phyloP scores from a whole-genome alignment of 2,888 invertebrate genomes.

The Oasisia sp. region DNA sequence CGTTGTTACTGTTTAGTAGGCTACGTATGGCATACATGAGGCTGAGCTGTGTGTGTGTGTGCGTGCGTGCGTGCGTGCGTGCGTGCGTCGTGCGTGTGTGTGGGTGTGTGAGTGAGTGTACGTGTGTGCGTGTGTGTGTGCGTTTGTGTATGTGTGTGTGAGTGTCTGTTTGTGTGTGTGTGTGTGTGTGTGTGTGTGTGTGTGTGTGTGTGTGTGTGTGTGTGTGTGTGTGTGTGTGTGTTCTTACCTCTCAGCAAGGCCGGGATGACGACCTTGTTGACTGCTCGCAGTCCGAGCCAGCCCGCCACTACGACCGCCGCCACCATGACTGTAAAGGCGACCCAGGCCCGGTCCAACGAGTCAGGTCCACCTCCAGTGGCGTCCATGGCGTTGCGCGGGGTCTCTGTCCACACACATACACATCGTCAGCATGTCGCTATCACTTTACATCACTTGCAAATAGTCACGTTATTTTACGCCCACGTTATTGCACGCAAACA shows the following conservation, averaged over 20 bases:
- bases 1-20: not conserved
- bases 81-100: not conserved
- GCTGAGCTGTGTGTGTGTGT: too few relatives aligned
- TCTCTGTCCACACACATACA: not conserved
- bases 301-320: not conserved
- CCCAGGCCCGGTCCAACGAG: not conserved
- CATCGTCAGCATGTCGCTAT: not conserved
- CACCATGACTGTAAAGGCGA: not conserved
- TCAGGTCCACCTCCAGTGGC: not conserved
- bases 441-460: too few relatives aligned
- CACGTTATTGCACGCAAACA: too few relatives aligned
- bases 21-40: too few relatives aligned
- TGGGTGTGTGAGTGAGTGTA: not conserved
- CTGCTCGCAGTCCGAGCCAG: not conserved
- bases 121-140: not conserved
- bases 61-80: too few relatives aligned
- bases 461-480: too few relatives aligned
- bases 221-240: not conserved
- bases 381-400: not conserved
- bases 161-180: not conserved
- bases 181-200: not conserved
- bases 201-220: not conserved
- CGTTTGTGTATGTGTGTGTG: not conserved
- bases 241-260: not conserved
- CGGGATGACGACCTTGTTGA: not conserved